Evolutionary conservation across 2,888 invertebrate genomes (phyloP), one percentile per base, ranked within the genome.

Genomic region (Empis stercorea): DNA sequence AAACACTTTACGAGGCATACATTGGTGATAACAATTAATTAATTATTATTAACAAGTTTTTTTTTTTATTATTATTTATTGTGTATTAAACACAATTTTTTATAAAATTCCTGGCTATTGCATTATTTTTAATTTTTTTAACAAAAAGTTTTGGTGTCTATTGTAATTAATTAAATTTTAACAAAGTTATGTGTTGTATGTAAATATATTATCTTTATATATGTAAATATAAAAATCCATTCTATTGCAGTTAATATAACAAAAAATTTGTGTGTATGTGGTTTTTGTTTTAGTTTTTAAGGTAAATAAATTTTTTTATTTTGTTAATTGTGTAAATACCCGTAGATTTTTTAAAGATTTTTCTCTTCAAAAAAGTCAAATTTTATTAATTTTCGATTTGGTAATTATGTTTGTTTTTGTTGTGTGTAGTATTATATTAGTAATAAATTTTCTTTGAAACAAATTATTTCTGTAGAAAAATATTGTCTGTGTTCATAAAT

Each of bases 21-120:
- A 32, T n/a, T 32, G 32, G 32, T 32, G 13, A n/a, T 27, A 32
- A 32, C n/a, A n/a, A n/a, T 32, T 32, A n/a, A 32, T n/a, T n/a
- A n/a, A n/a, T n/a, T n/a, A n/a, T n/a, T 32, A 32, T 32, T 13
- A n/a, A 32, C 13, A 32, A 32, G n/a, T 32, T 7, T 36, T 4
- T 11, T 38, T 10, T 32, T 27, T 36, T 9, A 15, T 38, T 10
- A 6, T 38, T 17, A 17, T 20, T 10, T 9, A 55, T 51, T 49
- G 49, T 38, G 43, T 39, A 20, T 43, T 44, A 32, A 36, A 32
- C 40, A 40, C n/a, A n/a, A n/a, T n/a, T 44, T 37, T n/a, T 37
- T 41, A 46, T 41, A 57, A 62, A 59, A 61, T 60, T 56, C 55
- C 57, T 57, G 59, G 60, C 61, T 64, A 64, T 63, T 65, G 64